Evolutionary conservation across 2,113 vertebrate genomes (phyloP).

Genomic region (Ascaphus truei): DNA sequence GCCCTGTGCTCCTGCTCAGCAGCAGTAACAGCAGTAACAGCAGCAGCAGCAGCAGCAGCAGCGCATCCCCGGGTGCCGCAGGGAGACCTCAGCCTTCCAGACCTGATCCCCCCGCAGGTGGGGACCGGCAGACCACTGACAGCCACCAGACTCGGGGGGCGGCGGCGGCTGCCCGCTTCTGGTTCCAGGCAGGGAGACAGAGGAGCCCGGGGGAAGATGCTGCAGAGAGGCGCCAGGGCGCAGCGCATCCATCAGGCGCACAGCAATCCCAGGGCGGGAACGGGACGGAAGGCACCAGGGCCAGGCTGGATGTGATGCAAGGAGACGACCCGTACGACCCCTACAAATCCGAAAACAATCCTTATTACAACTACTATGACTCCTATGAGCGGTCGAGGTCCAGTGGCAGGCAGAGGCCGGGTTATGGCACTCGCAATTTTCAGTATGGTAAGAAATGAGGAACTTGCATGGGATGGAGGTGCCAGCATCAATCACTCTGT

Average conservation of each 20-base stretch:
- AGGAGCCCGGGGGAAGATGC: slow-evolving; percentile 11
- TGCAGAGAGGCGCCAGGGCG: slow-evolving; percentile 18
- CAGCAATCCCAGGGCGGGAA: neutral
- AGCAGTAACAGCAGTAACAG: slow-evolving; percentile 36
- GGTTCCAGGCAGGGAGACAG: slow-evolving; percentile 40
- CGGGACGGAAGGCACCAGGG: slow-evolving; percentile 25
- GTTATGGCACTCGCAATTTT: slow-evolving; percentile 80
- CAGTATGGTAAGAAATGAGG: slow-evolving; percentile 82
- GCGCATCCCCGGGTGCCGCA: neutral
- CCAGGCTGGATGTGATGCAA: slow-evolving; percentile 73
- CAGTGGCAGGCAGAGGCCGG: slow-evolving; percentile 60
- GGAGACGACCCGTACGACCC: slow-evolving; percentile 87
- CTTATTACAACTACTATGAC: slow-evolving; percentile 91
- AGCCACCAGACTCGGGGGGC: slow-evolving; percentile 41
- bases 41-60: too few species aligned
- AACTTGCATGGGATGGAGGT: too few species aligned
- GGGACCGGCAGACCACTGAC: neutral
- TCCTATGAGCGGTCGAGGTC: slow-evolving; percentile 78
- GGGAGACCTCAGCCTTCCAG: neutral
- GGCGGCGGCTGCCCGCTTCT: slow-evolving; percentile 11
- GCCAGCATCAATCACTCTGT: too few species aligned
- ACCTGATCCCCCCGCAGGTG: neutral
- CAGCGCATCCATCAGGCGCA: neutral
- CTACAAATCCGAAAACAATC: slow-evolving; percentile 87
- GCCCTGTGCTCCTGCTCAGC: slow-evolving; percentile 51